Evolutionary conservation across 35 echinoderm and acorn worm genomes (phyloP), one percentile per base, ranked within the genome.

Genomic region (Eucidaris tribuloides): DNA sequence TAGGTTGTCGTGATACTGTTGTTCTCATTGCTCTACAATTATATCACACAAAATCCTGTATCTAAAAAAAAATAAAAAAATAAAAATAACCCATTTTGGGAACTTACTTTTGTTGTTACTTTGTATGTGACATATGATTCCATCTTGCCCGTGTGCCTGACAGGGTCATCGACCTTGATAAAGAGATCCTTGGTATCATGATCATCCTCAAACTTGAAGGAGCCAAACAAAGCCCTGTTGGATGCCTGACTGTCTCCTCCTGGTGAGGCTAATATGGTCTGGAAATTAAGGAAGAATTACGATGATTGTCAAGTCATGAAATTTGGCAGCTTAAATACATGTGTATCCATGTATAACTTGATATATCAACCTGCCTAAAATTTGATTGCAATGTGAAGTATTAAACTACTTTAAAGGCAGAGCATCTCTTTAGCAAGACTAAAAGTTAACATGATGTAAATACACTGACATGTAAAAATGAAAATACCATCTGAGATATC

Each of bases 61-160:
- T n/a, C n/a, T n/a, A n/a, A n/a, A n/a, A n/a, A n/a, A n/a, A n/a
- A n/a, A n/a, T n/a, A n/a, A n/a, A n/a, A n/a, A n/a, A n/a, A n/a
- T n/a, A n/a, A n/a, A n/a, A n/a, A n/a, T n/a, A n/a, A n/a, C n/a
- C n/a, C n/a, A n/a, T n/a, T n/a, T n/a, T n/a, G n/a, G n/a, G n/a
- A n/a, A n/a, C 55, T 76, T 63, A 98, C 94, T 87, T 83, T 98
- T 29, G 95, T 98, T 41, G 81, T 82, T 28, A 98, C 95, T 83
- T 86, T 89, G 66, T 98, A 98, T 18, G 89, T 98, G 31, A 92
- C 87, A 85, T 92, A 98, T 9, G 83, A 82, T 42, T 92, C 95
- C 57, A 93, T 89, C 42, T 82, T 93, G 14, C 83, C 85, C 24
- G 83, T 70, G 89, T 98, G 95, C 76, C 87, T 98, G 46, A 87